Conservation (phyloP, 1,140 invertebrate genomes). For the Lethrus apterus region DNA sequence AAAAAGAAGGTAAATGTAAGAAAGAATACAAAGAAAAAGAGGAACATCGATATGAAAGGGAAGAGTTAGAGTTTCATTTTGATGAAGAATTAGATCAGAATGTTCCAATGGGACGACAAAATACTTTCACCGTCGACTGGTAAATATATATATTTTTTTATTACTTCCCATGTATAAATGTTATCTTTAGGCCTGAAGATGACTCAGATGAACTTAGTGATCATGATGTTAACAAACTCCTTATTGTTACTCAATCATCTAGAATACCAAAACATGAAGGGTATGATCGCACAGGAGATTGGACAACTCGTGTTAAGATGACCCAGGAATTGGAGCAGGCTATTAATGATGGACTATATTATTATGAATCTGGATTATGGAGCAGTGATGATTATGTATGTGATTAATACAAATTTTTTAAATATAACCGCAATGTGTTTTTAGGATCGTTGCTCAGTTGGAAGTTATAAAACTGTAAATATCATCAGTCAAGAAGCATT, state of each 20-base stretch:
- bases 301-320: conserved; percentile 79
- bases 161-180: conserved; percentile 3
- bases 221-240: conserved; percentile 85
- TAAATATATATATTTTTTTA: conserved; percentile 30
- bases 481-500: conserved; percentile 84
- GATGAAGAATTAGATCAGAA: conserved; percentile 86
- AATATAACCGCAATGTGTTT: no score
- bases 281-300: conserved; percentile 81
- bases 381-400: conserved; percentile 30
- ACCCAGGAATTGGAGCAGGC: conserved; percentile 87
- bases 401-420: background rate
- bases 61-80: conserved; percentile 94
- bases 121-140: conserved; percentile 70
- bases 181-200: conserved; percentile 45
- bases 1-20: conserved; percentile 40
- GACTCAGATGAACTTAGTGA: conserved; percentile 89
- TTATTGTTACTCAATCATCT: conserved; percentile 85
- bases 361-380: conserved; percentile 92
- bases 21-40: conserved; percentile 36
- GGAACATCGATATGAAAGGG: conserved; percentile 48
- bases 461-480: conserved; percentile 78
- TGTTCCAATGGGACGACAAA: conserved; percentile 63
- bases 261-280: conserved; percentile 75
- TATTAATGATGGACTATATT: conserved; percentile 91
- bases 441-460: conserved; percentile 38